phyloP scores from a whole-genome alignment of 2,113 vertebrate species.

The Archocentrus centrarchus region DNA sequence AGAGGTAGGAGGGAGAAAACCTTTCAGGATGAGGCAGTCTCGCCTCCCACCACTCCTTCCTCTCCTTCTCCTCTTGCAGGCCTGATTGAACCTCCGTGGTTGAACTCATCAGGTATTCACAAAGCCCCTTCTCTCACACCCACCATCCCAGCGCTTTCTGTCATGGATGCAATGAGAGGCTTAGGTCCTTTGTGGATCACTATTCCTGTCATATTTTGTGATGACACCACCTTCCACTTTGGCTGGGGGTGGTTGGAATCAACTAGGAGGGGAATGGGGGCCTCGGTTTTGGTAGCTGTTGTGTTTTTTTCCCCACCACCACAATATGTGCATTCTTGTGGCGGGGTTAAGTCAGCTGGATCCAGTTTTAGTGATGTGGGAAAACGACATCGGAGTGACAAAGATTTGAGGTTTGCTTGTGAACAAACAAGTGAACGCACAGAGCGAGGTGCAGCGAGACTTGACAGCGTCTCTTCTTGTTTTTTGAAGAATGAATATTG shows the following conservation, averaged over 20 bases:
- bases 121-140: slow-evolving; percentile 58
- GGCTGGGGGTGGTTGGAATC: slow-evolving; percentile 35
- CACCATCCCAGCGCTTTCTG: slow-evolving; percentile 53
- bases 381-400: slow-evolving; percentile 17
- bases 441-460: slow-evolving; percentile 19
- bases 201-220: slow-evolving; percentile 56
- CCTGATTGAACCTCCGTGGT: slow-evolving; percentile 57
- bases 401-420: slow-evolving; percentile 43
- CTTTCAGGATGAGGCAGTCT: slow-evolving; percentile 44
- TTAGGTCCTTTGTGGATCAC: slow-evolving; percentile 63
- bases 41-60: slow-evolving; percentile 5
- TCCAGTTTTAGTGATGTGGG: slow-evolving; percentile 38
- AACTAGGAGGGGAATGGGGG: slow-evolving; percentile 4
- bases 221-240: slow-evolving; percentile 39
- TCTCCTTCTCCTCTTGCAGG: slow-evolving; percentile 29
- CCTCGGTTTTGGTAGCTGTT: slow-evolving; percentile 29
- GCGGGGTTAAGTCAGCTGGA: slow-evolving; percentile 35
- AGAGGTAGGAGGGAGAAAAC: slow-evolving; percentile 30
- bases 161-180: slow-evolving; percentile 59
- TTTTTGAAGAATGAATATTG: slow-evolving; percentile 52
- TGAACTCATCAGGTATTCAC: slow-evolving; percentile 74
- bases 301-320: not conserved
- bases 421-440: slow-evolving; percentile 47
- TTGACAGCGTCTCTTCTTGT: slow-evolving; percentile 26
- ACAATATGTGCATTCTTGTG: slow-evolving; percentile 27